phyloP scores from a whole-genome alignment of 1,140 invertebrate genomes.

The Anastrepha ludens region DNA sequence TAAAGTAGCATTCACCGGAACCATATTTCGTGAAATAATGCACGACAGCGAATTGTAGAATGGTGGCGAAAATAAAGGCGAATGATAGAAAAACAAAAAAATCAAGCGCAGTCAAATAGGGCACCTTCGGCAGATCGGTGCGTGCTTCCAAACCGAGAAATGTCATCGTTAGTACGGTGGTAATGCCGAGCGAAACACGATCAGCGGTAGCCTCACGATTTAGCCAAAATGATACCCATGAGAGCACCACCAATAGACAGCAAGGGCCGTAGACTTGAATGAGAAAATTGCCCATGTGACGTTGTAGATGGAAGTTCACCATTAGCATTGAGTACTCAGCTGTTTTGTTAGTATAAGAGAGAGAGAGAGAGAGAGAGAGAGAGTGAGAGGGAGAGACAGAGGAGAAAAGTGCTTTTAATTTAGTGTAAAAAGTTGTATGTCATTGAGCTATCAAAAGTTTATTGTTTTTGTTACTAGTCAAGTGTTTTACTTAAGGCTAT shows the following conservation, averaged over 20 bases:
- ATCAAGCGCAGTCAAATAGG: slow-evolving; percentile 90
- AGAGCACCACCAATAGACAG: slow-evolving; percentile 87
- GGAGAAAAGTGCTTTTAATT: background rate
- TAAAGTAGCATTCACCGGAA: slow-evolving; percentile 89
- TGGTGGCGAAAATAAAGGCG: slow-evolving; percentile 90
- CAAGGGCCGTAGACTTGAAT: slow-evolving; percentile 94
- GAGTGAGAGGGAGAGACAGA: background rate
- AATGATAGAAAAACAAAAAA: slow-evolving; percentile 92
- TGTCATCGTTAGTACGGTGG: slow-evolving; percentile 91
- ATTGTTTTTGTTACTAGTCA: background rate
- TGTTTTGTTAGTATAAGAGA: slow-evolving; percentile 68
- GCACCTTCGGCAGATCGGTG: slow-evolving; percentile 89
- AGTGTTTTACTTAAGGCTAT: background rate
- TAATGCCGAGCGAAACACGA: slow-evolving; percentile 88
- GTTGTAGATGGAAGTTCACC: slow-evolving; percentile 88
- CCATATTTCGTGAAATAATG: slow-evolving; percentile 94
- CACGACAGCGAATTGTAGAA: slow-evolving; percentile 90
- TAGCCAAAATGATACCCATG: slow-evolving; percentile 94
- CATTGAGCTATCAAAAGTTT: background rate
- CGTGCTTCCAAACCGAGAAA: slow-evolving; percentile 90
- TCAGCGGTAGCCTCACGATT: slow-evolving; percentile 92
- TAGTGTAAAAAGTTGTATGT: background rate
- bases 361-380: background rate
- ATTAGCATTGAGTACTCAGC: slow-evolving; percentile 86
- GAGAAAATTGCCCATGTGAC: slow-evolving; percentile 91